A percentile compares a stretch with the other conserved stretches of the same genome.
Evolutionary conservation across 1,140 invertebrate species (phyloP).

Genomic region (Zaprionus vittiger): DNA sequence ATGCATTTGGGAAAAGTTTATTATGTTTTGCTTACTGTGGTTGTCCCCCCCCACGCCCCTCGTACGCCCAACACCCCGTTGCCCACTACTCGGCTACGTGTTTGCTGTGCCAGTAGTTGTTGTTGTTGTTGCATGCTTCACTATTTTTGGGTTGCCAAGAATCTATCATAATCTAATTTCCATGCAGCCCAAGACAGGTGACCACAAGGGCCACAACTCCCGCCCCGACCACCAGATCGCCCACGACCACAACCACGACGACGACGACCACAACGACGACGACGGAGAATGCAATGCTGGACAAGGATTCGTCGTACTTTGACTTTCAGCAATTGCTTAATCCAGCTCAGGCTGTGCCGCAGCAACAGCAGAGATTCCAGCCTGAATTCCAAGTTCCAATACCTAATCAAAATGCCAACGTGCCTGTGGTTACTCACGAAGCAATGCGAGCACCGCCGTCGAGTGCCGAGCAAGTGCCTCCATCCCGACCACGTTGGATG

Average conservation of each 20-base stretch:
- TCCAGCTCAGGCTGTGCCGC: neutral
- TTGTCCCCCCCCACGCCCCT: constrained; percentile 7
- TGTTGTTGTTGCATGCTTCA: constrained; percentile 43
- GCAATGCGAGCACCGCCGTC: neutral
- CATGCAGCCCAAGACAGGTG: constrained; percentile 29
- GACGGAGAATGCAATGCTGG: neutral
- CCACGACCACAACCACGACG: neutral
- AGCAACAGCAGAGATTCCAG: constrained; percentile 1
- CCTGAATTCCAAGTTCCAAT: neutral
- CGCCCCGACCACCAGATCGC: neutral
- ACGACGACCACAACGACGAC: constrained; percentile 18
- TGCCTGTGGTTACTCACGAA: constrained; percentile 11
- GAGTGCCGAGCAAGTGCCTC: neutral
- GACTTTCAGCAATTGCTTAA: constrained; percentile 34
- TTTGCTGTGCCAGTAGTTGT: constrained; percentile 38
- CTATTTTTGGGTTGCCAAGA: constrained; percentile 5
- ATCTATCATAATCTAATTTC: constrained; percentile 30
- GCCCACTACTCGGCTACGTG: neutral
- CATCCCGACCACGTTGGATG: neutral
- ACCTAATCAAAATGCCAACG: neutral
- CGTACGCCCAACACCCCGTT: neutral
- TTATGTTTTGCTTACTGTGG: constrained; percentile 27
- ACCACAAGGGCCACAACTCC: neutral
- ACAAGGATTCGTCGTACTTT: constrained; percentile 22
- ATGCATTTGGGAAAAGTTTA: neutral